Percentiles rank a stretch among this genome's conserved stretches.
Conservation (phyloP, 2,888 invertebrate genomes). For the Heliconius charithonia region DNA sequence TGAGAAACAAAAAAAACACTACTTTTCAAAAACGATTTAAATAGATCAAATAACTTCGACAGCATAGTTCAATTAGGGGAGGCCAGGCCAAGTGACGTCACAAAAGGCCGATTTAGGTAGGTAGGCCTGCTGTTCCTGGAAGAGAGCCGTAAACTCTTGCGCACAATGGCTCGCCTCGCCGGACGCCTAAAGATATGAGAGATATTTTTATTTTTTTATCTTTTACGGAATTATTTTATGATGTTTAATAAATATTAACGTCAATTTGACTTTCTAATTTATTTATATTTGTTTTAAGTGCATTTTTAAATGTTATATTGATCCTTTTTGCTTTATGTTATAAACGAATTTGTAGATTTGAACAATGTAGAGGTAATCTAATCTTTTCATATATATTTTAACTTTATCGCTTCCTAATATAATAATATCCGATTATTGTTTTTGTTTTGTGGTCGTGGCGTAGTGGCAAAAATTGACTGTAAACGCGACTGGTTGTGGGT, state of each 20-base stretch:
- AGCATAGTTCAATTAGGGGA: slow-evolving; percentile 62
- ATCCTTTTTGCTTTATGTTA: no score
- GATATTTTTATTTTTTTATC: slow-evolving; percentile 37
- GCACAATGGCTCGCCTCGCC: slow-evolving; percentile 61
- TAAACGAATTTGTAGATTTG: no score
- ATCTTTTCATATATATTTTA: no score
- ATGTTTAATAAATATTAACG: slow-evolving; percentile 35
- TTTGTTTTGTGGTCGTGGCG: no score
- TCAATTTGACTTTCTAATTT: slow-evolving; percentile 34
- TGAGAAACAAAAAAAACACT: slow-evolving; percentile 34
- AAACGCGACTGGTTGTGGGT: no score
- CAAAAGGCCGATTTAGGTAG: slow-evolving; percentile 62
- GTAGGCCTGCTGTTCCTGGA: slow-evolving; percentile 68
- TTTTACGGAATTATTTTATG: slow-evolving; percentile 38
- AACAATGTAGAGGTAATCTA: no score
- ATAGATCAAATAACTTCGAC: slow-evolving; percentile 57
- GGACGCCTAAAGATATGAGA: slow-evolving; percentile 45
- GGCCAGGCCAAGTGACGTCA: slow-evolving; percentile 63
- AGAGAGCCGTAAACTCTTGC: slow-evolving; percentile 68
- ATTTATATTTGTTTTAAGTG: background rate
- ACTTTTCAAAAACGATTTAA: slow-evolving; percentile 45
- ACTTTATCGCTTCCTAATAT: no score
- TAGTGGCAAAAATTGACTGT: no score
- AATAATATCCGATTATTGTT: no score
- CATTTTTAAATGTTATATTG: no score